These are phyloP conservation scores for Micrasema longulum DNA, from an alignment of 1,140 invertebrate species.

Conservation along the genomic window DNA sequence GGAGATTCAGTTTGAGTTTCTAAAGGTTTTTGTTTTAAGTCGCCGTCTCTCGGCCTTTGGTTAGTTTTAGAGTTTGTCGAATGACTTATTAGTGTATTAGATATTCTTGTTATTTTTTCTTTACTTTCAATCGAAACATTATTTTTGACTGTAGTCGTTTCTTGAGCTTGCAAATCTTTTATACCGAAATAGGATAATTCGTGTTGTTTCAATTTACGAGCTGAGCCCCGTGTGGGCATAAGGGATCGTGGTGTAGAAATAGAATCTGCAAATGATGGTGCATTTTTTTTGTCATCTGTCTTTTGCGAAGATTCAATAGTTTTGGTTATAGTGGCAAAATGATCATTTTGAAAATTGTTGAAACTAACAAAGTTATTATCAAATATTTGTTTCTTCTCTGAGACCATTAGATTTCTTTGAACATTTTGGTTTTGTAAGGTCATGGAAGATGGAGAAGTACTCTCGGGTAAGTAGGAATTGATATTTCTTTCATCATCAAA, in stretches of 20 bases:
- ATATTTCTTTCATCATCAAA: constrained; percentile 14
- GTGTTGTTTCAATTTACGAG: constrained; percentile 62
- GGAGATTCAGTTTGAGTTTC: constrained; percentile 17
- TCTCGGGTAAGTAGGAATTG: constrained; percentile 6
- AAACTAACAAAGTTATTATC: neutral
- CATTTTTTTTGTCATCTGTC: constrained; percentile 11
- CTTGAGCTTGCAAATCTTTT: constrained; percentile 45
- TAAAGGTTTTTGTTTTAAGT: constrained; percentile 1
- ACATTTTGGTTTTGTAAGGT: neutral
- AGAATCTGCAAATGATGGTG: constrained; percentile 47
- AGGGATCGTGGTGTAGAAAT: constrained; percentile 46
- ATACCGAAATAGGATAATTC: constrained; percentile 64
- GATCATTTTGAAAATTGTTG: neutral
- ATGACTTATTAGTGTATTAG: neutral
- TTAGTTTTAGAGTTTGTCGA: constrained; percentile 2
- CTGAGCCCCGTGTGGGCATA: constrained; percentile 51
- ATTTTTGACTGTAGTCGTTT: constrained; percentile 2
- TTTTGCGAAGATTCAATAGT: constrained; percentile 4
- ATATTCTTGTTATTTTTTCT: constrained; percentile 1
- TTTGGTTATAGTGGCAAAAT: neutral
- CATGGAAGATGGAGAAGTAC: neutral
- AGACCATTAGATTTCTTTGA: constrained; percentile 11
- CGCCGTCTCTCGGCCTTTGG: neutral
- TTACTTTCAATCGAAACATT: neutral
- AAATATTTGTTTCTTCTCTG: constrained; percentile 30